These are phyloP conservation scores for Zootoca vivipara DNA, from an alignment of 2,113 vertebrate species.

Conservation along the genomic window DNA sequence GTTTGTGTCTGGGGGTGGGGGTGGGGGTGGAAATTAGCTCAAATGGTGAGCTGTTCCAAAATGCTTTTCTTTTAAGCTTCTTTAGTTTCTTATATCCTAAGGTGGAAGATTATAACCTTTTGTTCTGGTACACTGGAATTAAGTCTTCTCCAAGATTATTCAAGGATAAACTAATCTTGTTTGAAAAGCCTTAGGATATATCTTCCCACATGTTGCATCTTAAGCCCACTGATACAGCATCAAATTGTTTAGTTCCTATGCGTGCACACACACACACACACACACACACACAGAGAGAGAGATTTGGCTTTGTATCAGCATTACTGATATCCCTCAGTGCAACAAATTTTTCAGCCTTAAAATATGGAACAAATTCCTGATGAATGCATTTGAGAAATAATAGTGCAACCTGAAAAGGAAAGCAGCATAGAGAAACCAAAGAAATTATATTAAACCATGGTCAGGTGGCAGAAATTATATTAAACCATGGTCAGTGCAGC, in stretches of 20 bases:
- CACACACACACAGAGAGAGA: not conserved
- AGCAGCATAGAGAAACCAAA: not conserved
- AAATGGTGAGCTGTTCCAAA: not conserved
- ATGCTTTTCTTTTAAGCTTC: not conserved
- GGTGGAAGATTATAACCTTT: not conserved
- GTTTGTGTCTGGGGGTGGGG: not conserved
- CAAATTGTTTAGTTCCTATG: not conserved
- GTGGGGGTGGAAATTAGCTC: not conserved
- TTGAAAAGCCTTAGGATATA: not conserved
- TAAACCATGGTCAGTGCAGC: too few species aligned
- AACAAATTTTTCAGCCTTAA: not conserved
- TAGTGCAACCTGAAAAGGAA: not conserved
- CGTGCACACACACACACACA: not conserved
- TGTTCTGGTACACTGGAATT: not conserved
- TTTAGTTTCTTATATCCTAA: not conserved
- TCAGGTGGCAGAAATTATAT: too few species aligned
- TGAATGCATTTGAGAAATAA: not conserved
- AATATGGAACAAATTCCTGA: not conserved
- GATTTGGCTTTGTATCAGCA: not conserved
- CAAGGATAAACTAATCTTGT: not conserved
- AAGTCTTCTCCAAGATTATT: slow-evolving; percentile 12
- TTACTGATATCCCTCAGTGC: not conserved
- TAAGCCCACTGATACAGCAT: not conserved
- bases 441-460: too few species aligned
- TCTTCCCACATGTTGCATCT: not conserved